A percentile compares a stretch with the other conserved stretches of the same genome.
These are phyloP conservation scores for Chaetorhynchus papuensis DNA, from an alignment of 2,113 vertebrate genomes.

Conservation along the genomic window DNA sequence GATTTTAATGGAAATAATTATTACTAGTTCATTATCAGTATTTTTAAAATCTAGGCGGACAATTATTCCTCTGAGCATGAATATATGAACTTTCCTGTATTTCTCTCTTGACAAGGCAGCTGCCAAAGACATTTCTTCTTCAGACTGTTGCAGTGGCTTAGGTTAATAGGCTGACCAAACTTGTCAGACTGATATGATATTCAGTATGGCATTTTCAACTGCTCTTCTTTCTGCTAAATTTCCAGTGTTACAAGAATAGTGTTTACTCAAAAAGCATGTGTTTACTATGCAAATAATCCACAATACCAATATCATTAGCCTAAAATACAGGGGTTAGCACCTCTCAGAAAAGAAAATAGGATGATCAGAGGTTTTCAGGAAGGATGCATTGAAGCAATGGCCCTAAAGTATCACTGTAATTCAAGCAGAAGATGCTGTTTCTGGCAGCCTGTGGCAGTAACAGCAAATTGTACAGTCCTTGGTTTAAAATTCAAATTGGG, in stretches of 20 bases:
- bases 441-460: not conserved
- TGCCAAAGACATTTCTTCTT: not conserved
- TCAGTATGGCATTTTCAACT: conserved; percentile 1
- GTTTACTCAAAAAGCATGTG: not conserved
- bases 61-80: not conserved
- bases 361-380: not conserved
- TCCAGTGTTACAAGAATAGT: not conserved
- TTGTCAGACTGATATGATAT: conserved; percentile 1
- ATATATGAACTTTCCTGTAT: not conserved
- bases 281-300: not conserved
- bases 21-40: not conserved
- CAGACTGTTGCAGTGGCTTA: not conserved
- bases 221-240: conserved; percentile 30
- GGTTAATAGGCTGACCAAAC: conserved; percentile 22
- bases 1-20: not conserved
- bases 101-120: not conserved
- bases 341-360: not conserved
- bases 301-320: not conserved
- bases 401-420: not conserved
- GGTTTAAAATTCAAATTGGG: not conserved
- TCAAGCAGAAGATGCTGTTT: not conserved
- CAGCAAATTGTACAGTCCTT: not conserved
- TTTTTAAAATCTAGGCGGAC: not conserved
- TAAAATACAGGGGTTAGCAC: not conserved
- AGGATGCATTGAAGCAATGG: not conserved